Base-by-base conservation (phyloP, 2,888 invertebrate species). In the Mycalesis mineus region DNA sequence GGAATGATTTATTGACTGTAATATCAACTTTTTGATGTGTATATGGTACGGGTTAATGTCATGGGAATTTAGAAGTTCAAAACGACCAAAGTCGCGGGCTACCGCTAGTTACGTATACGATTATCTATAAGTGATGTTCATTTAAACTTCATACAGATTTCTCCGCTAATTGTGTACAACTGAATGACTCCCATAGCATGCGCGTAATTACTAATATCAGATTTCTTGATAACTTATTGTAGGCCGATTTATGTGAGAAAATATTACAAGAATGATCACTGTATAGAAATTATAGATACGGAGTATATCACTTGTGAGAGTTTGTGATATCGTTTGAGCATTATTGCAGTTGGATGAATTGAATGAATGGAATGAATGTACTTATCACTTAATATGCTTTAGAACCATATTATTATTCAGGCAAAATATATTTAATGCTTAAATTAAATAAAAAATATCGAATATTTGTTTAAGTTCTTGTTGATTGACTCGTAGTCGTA, bases 101-200 rank as follows among this genome's bases (percentile, higher is more conserved):
- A 22, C 22, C 3, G 3, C 22, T 22, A 22, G 22, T 22, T 22
- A 22, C 2, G 22, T 22, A 22, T 22, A 22, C 7, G 2, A 7
- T 36, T 22, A 9, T 53, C 15, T 41, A 11, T 13, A 44, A 44
- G 36, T 44, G 22, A 53, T 29, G 36, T 53, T 44, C 37, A 47
- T 48, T 4, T 60, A 48, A 58, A 54, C 51, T 57, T 60, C 31
- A 31, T 52, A 42, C 41, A 29, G 64, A 61, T 68, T 70, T 70
- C 68, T 63, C 68, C 55, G 60, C 45, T 64, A 57, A 68, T 66
- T 65, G 66, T 66, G 44, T 41, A 49, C 54, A 47, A 51, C 58
- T 42, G 49, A 60, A 59, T 62, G 49, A 61, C 68, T 71, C 70
- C 63, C 70, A 71, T 63, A 59, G 58, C 58, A 41, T 63, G 57